Evolutionary conservation across 2,797 vertebrate species (phyloP).

Genomic region (Clarias laeviceps): DNA sequence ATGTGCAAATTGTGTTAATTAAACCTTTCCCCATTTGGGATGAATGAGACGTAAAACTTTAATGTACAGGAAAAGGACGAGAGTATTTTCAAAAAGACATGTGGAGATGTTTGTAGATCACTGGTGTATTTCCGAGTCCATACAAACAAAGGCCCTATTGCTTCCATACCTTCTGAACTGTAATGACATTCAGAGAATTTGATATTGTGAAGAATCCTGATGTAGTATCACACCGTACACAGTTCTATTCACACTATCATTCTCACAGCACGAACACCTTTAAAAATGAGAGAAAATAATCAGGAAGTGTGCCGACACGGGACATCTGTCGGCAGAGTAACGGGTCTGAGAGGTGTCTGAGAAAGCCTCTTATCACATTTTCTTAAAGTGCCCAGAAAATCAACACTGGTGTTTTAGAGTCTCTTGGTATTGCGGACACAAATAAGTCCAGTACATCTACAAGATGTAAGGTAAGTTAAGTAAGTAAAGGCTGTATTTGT

Average conservation of each 20-base stretch:
- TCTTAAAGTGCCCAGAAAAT: neutral
- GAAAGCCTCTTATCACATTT: conserved; percentile 5
- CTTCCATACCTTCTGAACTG: neutral
- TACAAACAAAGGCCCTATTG: neutral
- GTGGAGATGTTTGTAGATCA: too few species aligned
- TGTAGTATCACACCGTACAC: conserved; percentile 11
- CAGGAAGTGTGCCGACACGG: conserved; percentile 28
- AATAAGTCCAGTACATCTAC: neutral
- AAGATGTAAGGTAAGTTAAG: neutral
- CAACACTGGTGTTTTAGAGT: neutral
- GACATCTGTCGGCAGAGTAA: conserved; percentile 44
- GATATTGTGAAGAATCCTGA: conserved; percentile 29
- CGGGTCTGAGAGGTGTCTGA: conserved; percentile 38
- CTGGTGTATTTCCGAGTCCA: neutral
- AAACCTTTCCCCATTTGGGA: neutral
- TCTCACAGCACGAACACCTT: conserved; percentile 30
- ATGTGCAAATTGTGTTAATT: neutral
- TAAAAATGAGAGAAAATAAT: conserved; percentile 33
- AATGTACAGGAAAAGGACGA: neutral
- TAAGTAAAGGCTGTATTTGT: too few species aligned
- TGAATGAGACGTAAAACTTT: neutral
- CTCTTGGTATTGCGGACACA: neutral
- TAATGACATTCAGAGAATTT: conserved; percentile 1
- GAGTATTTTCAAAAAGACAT: neutral
- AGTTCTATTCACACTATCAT: neutral